These are phyloP conservation scores for Lampris megalopsis DNA, from an alignment of 2,113 vertebrate species.

Conservation along the genomic window DNA sequence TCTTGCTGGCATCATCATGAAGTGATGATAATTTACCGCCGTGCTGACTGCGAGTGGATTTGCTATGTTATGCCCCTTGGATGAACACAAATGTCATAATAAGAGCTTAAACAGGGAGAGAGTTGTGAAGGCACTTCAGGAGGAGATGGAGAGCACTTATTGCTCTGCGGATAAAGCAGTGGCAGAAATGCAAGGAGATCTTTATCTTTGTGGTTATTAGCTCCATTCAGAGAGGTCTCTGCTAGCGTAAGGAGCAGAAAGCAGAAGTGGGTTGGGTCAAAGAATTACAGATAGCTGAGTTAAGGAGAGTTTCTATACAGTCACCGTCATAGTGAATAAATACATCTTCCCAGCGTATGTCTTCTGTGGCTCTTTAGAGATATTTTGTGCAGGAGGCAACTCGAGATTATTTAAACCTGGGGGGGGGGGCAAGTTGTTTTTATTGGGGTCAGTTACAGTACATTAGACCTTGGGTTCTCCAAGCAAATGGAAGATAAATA, in stretches of 20 bases:
- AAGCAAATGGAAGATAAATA: no score
- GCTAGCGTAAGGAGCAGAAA: conserved; percentile 38
- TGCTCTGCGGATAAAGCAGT: conserved; percentile 32
- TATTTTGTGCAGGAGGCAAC: no score
- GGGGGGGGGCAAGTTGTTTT: no score
- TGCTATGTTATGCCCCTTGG: neutral
- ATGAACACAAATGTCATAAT: neutral
- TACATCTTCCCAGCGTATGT: no score
- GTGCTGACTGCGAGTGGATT: no score
- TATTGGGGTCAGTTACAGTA: no score
- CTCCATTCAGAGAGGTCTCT: conserved; percentile 33
- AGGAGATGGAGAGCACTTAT: neutral
- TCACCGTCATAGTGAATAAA: no score
- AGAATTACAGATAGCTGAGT: neutral
- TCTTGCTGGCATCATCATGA: neutral
- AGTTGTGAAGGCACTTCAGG: conserved; percentile 10
- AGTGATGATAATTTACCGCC: neutral
- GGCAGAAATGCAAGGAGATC: conserved; percentile 27
- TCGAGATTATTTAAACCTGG: no score
- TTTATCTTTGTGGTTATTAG: conserved; percentile 26
- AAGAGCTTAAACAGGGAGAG: neutral
- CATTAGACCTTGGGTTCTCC: no score
- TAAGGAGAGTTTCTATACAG: no score
- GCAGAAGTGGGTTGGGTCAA: conserved; percentile 24
- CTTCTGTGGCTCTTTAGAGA: no score